A percentile compares a stretch with the other conserved stretches of the same genome.
Conservation (phyloP, 2,113 vertebrate species). For the Lynx canadensis region DNA sequence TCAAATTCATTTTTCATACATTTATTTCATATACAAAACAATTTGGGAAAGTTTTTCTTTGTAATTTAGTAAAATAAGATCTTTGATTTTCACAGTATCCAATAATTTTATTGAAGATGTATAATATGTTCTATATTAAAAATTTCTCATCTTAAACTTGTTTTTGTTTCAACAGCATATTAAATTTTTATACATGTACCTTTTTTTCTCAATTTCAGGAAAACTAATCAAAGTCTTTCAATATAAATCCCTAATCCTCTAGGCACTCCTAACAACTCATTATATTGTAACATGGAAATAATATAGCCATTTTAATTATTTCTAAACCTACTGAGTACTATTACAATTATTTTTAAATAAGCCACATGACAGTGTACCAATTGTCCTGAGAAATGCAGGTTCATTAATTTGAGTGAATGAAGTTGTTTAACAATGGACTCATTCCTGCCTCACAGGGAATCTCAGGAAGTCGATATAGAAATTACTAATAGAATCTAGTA, state of each 20-base stretch:
- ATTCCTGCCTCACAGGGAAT: neutral
- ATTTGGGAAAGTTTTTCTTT: neutral
- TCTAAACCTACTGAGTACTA: constrained; percentile 41
- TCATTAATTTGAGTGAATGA: constrained; percentile 48
- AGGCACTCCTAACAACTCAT: constrained; percentile 38
- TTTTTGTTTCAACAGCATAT: neutral
- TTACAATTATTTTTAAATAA: constrained; percentile 59
- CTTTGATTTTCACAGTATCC: neutral
- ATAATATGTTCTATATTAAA: neutral
- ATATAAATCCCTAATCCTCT: constrained; percentile 25
- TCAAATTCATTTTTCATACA: neutral
- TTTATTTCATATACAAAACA: neutral
- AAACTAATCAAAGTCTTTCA: constrained; percentile 58
- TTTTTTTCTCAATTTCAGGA: neutral
- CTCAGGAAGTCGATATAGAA: neutral
- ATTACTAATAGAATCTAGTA: neutral
- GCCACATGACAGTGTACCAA: neutral
- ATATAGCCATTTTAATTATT: constrained; percentile 67
- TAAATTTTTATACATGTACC: neutral
- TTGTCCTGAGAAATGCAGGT: constrained; percentile 24
- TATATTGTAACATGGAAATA: constrained; percentile 44
- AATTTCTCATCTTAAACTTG: neutral
- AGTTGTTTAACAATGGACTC: neutral
- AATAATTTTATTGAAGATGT: neutral
- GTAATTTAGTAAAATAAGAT: neutral